A percentile compares a stretch with the other conserved stretches of the same genome.
Conservation (phyloP, 1,140 invertebrate genomes). For the Drosophila seguyi region DNA sequence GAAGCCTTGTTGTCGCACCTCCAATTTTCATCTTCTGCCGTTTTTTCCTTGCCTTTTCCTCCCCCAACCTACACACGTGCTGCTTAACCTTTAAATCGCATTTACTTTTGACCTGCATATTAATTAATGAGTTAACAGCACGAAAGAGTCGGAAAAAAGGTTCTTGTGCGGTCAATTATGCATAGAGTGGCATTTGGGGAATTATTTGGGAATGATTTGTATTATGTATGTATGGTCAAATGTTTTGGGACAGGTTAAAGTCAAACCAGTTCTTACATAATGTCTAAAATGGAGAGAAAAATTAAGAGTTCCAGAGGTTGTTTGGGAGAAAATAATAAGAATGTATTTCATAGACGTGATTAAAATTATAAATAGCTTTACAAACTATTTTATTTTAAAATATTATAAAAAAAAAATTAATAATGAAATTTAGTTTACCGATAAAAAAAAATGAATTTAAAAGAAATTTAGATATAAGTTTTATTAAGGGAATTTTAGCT, state of each 20-base stretch:
- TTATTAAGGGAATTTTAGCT: too few species aligned
- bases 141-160: constrained; percentile 33
- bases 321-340: not conserved
- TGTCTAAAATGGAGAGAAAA: not conserved
- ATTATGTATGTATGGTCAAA: constrained; percentile 35
- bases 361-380: too few species aligned
- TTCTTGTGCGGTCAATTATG: constrained; percentile 66
- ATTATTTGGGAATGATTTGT: constrained; percentile 45
- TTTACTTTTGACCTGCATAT: constrained; percentile 67
- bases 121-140: constrained; percentile 62
- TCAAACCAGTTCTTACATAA: constrained; percentile 31
- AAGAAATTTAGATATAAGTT: too few species aligned
- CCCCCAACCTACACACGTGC: constrained; percentile 9
- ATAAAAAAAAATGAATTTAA: too few species aligned
- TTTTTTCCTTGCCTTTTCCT: not conserved
- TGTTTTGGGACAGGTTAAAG: constrained; percentile 2
- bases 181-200: constrained; percentile 64
- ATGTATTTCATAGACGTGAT: not conserved
- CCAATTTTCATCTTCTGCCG: constrained; percentile 14
- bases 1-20: constrained; percentile 31
- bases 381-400: too few species aligned
- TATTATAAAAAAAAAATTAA: too few species aligned
- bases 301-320: not conserved
- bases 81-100: constrained; percentile 51
- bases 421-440: not conserved